These are phyloP conservation scores for Lepidochrysops patricia DNA, from an alignment of 2,888 invertebrate species.

Conservation along the genomic window DNA sequence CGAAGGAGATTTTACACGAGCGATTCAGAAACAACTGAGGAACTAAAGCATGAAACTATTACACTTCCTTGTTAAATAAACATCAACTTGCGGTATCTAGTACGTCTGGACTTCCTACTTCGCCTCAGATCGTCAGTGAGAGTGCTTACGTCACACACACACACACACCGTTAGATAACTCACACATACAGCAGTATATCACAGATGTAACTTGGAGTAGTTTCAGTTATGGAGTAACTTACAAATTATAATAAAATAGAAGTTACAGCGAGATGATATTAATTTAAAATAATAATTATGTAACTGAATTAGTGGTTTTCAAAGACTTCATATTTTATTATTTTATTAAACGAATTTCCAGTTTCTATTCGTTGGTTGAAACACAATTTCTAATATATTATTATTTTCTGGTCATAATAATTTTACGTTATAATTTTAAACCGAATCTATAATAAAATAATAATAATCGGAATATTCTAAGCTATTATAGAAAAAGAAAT, in stretches of 20 bases:
- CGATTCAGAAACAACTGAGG: slow-evolving; percentile 13
- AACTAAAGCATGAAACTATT: slow-evolving; percentile 42
- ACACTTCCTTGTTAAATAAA: slow-evolving; percentile 33
- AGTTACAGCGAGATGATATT: too few species aligned
- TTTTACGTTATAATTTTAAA: too few species aligned
- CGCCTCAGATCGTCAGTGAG: slow-evolving; percentile 60
- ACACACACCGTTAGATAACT: slow-evolving; percentile 71
- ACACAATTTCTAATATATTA: too few species aligned
- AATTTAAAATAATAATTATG: too few species aligned
- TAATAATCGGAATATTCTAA: too few species aligned
- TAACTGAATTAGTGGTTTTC: too few species aligned
- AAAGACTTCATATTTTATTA: too few species aligned
- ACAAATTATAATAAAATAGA: background rate
- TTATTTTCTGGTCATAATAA: too few species aligned
- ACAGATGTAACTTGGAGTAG: slow-evolving; percentile 27
- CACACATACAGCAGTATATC: slow-evolving; percentile 63
- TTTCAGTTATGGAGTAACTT: background rate
- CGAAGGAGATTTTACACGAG: too few species aligned
- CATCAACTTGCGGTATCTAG: slow-evolving; percentile 34
- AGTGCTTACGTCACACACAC: slow-evolving; percentile 60
- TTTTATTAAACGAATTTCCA: too few species aligned
- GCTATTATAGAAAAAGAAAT: background rate
- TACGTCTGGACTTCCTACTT: slow-evolving; percentile 54
- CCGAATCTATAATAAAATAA: too few species aligned
- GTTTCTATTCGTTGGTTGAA: too few species aligned